Percentiles rank a stretch among this genome's conserved stretches.
Evolutionary conservation across 2,888 invertebrate genomes (phyloP).

Genomic region (Drosophila neutralis): DNA sequence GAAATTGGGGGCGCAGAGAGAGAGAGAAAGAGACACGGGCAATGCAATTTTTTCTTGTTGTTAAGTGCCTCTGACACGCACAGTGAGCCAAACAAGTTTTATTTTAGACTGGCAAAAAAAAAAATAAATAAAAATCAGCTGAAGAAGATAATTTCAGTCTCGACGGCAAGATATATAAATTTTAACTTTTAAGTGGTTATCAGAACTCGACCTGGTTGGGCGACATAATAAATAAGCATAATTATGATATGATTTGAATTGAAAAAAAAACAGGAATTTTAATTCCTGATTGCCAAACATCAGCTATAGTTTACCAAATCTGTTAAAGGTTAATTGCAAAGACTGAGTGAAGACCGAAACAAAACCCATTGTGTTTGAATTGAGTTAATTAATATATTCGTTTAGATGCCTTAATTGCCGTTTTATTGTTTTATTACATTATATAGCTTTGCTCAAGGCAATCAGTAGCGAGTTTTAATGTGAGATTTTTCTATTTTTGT

Average conservation of each 20-base stretch:
- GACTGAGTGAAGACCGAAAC: not conserved
- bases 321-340: not conserved
- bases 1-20: conserved; percentile 4
- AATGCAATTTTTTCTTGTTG: conserved; percentile 39
- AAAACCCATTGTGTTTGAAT: not conserved
- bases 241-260: conserved; percentile 2
- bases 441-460: not conserved
- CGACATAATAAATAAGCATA: conserved; percentile 15
- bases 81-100: conserved; percentile 54
- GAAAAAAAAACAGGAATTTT: not conserved
- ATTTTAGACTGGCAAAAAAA: not conserved
- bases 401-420: not conserved
- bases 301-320: not conserved
- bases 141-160: conserved; percentile 11
- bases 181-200: conserved; percentile 39
- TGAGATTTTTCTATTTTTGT: not conserved
- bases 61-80: conserved; percentile 46
- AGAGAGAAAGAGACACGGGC: conserved; percentile 21
- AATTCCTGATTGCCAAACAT: too few species aligned
- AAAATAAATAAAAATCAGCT: not conserved
- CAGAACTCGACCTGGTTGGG: conserved; percentile 50
- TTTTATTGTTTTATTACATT: not conserved
- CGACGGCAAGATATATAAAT: not conserved
- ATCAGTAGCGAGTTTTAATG: not conserved
- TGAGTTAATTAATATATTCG: not conserved